Conservation (phyloP, 2,113 vertebrate genomes). For the Meleagris gallopavo region DNA sequence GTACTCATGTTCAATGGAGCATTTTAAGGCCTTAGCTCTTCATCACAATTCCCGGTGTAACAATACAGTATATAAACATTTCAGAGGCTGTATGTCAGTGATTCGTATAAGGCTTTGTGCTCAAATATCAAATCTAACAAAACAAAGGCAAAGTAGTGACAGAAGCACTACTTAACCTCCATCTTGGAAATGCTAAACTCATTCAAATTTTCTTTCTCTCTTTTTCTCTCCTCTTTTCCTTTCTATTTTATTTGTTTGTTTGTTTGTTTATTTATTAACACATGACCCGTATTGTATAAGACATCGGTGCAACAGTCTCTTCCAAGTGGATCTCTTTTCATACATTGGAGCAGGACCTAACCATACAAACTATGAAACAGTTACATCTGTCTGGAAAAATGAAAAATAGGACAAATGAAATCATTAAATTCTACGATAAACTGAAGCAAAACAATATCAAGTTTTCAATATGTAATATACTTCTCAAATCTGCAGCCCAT, state of each 20-base stretch:
- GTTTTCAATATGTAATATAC: neutral
- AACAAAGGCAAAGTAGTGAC: neutral
- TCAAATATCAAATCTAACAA: neutral
- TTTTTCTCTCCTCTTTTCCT: neutral
- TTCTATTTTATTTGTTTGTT: neutral
- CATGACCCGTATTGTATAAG: neutral
- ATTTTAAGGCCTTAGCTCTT: neutral
- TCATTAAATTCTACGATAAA: neutral
- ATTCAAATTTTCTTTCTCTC: neutral
- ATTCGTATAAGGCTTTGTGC: neutral
- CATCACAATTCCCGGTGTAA: neutral
- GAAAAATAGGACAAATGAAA: neutral
- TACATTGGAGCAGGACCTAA: neutral
- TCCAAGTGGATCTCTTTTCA: neutral
- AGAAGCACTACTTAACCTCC: neutral
- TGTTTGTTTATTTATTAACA: neutral
- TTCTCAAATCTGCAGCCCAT: neutral
- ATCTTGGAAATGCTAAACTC: neutral
- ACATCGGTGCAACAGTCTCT: neutral
- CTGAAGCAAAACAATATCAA: neutral
- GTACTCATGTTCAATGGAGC: neutral
- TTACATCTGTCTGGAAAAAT: neutral
- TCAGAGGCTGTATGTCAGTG: neutral
- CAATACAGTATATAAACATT: neutral
- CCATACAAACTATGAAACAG: neutral